Percentiles rank a stretch among this genome's conserved stretches.
Evolutionary conservation across 2,888 invertebrate species (phyloP).

Genomic region (Caenorhabditis sp.): DNA sequence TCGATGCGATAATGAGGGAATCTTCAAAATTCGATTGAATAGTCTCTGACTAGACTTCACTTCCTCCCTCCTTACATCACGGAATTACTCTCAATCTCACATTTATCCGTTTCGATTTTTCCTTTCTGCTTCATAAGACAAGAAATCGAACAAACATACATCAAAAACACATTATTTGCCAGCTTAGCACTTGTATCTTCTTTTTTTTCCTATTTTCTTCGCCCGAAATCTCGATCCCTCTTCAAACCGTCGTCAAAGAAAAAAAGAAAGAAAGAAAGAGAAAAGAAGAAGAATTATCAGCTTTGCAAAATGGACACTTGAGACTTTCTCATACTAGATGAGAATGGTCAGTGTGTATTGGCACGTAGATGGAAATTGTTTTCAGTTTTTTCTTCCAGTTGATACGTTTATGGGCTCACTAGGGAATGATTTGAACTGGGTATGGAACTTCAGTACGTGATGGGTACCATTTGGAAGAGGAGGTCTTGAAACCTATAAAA

Average conservation of each 20-base stretch:
- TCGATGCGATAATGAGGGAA: too few species aligned
- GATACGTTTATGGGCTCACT: too few species aligned
- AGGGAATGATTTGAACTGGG: too few species aligned
- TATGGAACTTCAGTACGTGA: too few species aligned
- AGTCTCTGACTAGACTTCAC: neutral
- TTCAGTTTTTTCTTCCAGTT: too few species aligned
- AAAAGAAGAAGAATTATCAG: conserved; percentile 5
- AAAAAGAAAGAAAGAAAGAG: too few species aligned
- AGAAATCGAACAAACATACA: conserved; percentile 40
- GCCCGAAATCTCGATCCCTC: neutral
- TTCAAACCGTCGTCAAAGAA: neutral
- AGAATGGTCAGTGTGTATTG: conserved; percentile 8
- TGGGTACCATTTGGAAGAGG: too few species aligned
- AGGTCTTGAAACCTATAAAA: too few species aligned
- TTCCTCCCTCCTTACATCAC: neutral
- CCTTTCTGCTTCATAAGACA: neutral
- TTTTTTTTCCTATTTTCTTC: neutral
- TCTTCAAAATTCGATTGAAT: too few species aligned
- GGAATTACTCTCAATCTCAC: neutral
- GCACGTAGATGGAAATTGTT: neutral
- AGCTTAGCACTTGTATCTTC: conserved; percentile 43
- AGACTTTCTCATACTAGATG: neutral
- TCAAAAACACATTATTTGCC: conserved; percentile 43
- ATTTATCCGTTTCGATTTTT: conserved; percentile 14
- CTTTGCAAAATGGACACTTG: conserved; percentile 25